Evolutionary conservation across 1,140 invertebrate species (phyloP).

Genomic region (Drosophila tani): DNA sequence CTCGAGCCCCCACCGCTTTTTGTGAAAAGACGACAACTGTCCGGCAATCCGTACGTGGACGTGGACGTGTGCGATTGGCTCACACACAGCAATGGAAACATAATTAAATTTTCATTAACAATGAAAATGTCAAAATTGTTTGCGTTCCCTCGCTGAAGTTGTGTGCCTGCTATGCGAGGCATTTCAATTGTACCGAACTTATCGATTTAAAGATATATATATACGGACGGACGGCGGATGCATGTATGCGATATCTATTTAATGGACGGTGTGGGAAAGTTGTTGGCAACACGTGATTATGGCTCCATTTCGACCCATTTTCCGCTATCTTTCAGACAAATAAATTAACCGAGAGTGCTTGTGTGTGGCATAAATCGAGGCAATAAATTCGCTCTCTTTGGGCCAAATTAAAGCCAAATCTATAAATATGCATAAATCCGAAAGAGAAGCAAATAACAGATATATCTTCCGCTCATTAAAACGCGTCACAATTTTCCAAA

Average conservation of each 20-base stretch:
- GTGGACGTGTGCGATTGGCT: constrained; percentile 23
- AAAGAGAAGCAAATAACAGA: constrained; percentile 22
- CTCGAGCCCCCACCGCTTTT: constrained; percentile 5
- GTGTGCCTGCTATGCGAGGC: constrained; percentile 35
- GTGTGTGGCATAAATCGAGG: constrained; percentile 21
- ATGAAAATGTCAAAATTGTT: constrained; percentile 76
- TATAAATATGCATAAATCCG: constrained; percentile 25
- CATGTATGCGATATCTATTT: constrained; percentile 40
- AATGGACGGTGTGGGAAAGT: constrained; percentile 48
- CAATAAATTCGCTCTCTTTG: constrained; percentile 27
- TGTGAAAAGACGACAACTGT: constrained; percentile 1
- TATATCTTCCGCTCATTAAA: constrained; percentile 70
- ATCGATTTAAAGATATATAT: constrained; percentile 54
- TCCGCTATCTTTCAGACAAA: constrained; percentile 28
- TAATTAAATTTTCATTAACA: constrained; percentile 83
- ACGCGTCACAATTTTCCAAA: constrained; percentile 67
- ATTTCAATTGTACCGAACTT: constrained; percentile 53
- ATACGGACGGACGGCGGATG: constrained; percentile 8
- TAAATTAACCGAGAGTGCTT: constrained; percentile 41
- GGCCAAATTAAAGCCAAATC: constrained; percentile 14
- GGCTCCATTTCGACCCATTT: constrained; percentile 42
- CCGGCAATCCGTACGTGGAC: constrained; percentile 10
- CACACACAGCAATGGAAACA: constrained; percentile 58
- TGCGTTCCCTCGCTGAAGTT: constrained; percentile 33
- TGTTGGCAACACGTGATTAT: constrained; percentile 30